Conservation (phyloP, 2,113 vertebrate genomes). For the Ramphastos sulfuratus region DNA sequence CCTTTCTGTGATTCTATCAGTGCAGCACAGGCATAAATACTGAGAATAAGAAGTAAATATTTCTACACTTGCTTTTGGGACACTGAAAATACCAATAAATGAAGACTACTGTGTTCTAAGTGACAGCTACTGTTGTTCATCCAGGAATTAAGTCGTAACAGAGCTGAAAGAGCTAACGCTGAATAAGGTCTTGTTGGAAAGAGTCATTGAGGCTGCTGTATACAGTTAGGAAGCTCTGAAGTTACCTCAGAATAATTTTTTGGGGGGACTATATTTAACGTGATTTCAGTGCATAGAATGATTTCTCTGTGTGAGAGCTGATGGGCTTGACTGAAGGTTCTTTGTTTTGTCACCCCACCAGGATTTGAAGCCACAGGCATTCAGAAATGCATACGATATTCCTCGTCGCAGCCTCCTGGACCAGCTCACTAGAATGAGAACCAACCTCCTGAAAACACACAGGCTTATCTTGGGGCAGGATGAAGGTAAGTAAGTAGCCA, state of each 20-base stretch:
- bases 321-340: slow-evolving; percentile 11
- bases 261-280: not conserved
- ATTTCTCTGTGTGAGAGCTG: not conserved
- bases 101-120: not conserved
- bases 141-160: not conserved
- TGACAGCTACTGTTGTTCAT: not conserved
- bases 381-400: slow-evolving; percentile 85
- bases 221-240: not conserved
- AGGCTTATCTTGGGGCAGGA: slow-evolving; percentile 80
- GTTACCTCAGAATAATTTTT: not conserved
- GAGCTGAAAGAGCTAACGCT: not conserved
- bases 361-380: slow-evolving; percentile 83
- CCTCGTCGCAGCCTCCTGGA: slow-evolving; percentile 80
- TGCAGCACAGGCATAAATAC: not conserved
- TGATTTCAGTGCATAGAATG: not conserved
- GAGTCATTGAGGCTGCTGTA: not conserved
- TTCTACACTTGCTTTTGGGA: not conserved
- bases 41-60: not conserved
- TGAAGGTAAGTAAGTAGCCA: slow-evolving; percentile 73
- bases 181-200: not conserved
- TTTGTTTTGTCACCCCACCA: slow-evolving; percentile 52
- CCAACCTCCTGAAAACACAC: slow-evolving; percentile 81
- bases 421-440: slow-evolving; percentile 84
- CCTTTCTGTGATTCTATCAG: not conserved
- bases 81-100: not conserved